Evolutionary conservation across 2,113 vertebrate species (phyloP), one percentile per base, ranked within the genome.

Genomic region (Cnemophilus loriae): DNA sequence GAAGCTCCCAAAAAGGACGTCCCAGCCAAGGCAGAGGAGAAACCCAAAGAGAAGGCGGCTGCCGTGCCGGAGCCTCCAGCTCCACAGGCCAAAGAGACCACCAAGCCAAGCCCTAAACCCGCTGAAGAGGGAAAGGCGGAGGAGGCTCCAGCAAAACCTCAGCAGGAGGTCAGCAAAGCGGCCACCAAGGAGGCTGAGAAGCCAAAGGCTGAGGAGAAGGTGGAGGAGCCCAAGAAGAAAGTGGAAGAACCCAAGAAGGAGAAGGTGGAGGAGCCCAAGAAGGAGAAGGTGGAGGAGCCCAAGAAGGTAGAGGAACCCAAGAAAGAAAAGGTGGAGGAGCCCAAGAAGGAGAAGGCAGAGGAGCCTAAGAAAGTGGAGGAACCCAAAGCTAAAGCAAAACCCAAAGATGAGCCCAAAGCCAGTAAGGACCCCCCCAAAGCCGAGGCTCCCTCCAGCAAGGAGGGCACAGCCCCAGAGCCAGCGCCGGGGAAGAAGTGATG

Each of bases 361-460:
- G 95, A 93, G 24, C 7, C 74, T 14, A 74, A 76, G 71, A 76
- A 78, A 22, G 46, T 1, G 0, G 74, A 78, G 2, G 84, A 97
- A 53, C 42, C 97, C 95, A 98, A 97, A 97, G 94, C 61, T 10
- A 96, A 96, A 67, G 97, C 93, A 5, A 98, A 98, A 69, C 90
- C 97, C 96, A 97, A 98, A 91, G 80, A 93, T 2, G 97, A 97
- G 13, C 61, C 96, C 79, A 96, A 97, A 93, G 97, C 94, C 44
- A 88, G 90, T 82, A 95, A 96, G 55, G 93, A 96, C 17, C 13
- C 84, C 20, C 9, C 91, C 30, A 97, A 97, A 70, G 90, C 41
- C 0, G 94, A 97, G 93, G 91, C n/a, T n/a, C 92, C 50, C 73
- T 93, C 79, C 73, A 96, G 56, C 96, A 98, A 75, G 80, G 96